Base-by-base conservation (phyloP, 2,888 invertebrate genomes). In the Dastarcus helophoroides region DNA sequence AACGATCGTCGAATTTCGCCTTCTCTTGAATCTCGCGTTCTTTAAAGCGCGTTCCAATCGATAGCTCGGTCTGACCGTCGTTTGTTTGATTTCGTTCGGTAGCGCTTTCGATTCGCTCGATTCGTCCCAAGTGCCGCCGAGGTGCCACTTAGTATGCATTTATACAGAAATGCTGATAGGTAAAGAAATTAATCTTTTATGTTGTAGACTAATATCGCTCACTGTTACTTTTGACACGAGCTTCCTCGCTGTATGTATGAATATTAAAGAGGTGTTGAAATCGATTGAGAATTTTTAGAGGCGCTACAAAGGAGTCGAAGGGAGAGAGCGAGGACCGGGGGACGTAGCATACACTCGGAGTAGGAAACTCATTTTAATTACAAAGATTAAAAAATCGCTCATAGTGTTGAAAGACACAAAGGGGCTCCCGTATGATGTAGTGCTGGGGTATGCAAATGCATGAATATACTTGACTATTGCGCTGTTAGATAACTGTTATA, bases 341-440 rank as follows among this genome's bases (percentile, higher is more conserved):
- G 11, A 8, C 3, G 25, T 10, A 11, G n/a, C 3, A 26, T 16
- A 15, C 8, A 9, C 11, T 10, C 17, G 15, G 6, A 17, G 50
- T 47, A 54, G 56, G 57, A 58, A 58, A 53, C 56, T 57, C 55
- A 56, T 58, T 58, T 56, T 58, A 58, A 58, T 58, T 57, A 57
- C 56, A 56, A 57, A 56, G 57, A 56, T 56, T 53, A 57, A 58
- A 58, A 57, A 58, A 56, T 56, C 54, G 55, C 32, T 34, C n/a
- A 45, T 46, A 47, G 51, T 51, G 54, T 47, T 53, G 55, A 56
- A 56, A 57, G 54, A 54, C 50, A 53, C 53, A 55, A 56, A 49
- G 53, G 53, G 46, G 36, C 31, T 34, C 38, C 34, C 26, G 40
- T 50, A 53, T 55, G 56, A 58, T 54, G 48, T 52, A 53, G 47